phyloP scores from a whole-genome alignment of 2,888 invertebrate genomes.

The Drosophila eohydei region DNA sequence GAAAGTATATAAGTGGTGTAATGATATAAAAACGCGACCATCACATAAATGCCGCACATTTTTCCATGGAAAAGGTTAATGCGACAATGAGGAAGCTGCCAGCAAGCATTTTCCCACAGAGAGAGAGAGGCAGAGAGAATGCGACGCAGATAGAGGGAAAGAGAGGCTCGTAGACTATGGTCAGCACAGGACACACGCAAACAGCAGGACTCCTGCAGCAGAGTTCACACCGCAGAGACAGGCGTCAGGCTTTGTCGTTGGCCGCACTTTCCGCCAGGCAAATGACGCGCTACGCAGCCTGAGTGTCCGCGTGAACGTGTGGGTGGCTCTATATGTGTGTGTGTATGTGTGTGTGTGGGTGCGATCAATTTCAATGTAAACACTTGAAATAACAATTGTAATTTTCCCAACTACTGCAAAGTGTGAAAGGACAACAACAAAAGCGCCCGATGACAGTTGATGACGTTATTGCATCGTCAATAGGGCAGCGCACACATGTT shows the following conservation, averaged over 20 bases:
- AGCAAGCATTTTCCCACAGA: constrained; percentile 39
- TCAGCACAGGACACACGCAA: constrained; percentile 23
- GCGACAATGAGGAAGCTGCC: constrained; percentile 57
- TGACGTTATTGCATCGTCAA: constrained; percentile 70
- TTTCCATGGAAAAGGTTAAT: constrained; percentile 55
- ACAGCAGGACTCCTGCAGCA: constrained; percentile 40
- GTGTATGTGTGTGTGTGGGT: constrained; percentile 30
- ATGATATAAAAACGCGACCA: constrained; percentile 54
- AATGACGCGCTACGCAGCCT: constrained; percentile 31
- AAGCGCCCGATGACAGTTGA: constrained; percentile 59
- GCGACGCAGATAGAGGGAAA: not conserved
- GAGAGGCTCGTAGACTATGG: constrained; percentile 2
- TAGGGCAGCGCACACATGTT: constrained; percentile 44
- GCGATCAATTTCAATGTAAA: constrained; percentile 64
- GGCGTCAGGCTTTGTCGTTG: constrained; percentile 20
- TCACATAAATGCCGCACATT: constrained; percentile 48
- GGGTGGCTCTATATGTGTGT: not conserved
- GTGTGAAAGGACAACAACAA: constrained; percentile 61
- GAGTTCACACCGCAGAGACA: constrained; percentile 47
- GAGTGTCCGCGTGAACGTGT: constrained; percentile 14
- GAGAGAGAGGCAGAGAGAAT: constrained; percentile 11
- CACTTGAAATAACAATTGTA: constrained; percentile 73
- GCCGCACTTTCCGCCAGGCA: constrained; percentile 35
- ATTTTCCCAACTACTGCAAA: constrained; percentile 68
- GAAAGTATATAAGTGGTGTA: constrained; percentile 37